phyloP scores from a whole-genome alignment of 2,888 invertebrate genomes.

The Resseliella maxima region DNA sequence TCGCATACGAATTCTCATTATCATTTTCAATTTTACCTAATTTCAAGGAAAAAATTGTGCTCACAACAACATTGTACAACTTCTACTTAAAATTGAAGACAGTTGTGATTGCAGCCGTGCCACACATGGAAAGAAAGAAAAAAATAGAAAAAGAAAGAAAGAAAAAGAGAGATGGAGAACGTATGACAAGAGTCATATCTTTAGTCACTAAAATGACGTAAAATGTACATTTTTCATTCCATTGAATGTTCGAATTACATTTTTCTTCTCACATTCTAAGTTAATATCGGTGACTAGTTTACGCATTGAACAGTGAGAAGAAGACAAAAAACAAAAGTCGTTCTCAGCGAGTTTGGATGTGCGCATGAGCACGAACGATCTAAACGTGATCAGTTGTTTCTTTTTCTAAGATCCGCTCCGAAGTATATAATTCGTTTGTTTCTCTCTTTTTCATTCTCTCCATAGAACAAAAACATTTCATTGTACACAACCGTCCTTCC shows the following conservation, averaged over 20 bases:
- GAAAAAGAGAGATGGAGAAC: too few species aligned
- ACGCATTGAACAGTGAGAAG: background rate
- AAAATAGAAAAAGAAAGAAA: background rate
- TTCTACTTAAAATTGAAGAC: too few species aligned
- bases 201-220: background rate
- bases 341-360: constrained; percentile 1
- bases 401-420: background rate
- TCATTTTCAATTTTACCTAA: constrained; percentile 13
- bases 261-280: background rate
- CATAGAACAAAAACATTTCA: background rate
- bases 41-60: background rate
- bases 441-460: background rate
- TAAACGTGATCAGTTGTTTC: constrained; percentile 1
- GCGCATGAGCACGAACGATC: constrained; percentile 17
- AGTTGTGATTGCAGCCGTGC: too few species aligned
- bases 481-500: constrained; percentile 4
- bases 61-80: background rate
- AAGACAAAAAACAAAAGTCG: background rate
- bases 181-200: background rate
- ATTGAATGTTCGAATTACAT: background rate
- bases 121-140: background rate
- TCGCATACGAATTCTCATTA: background rate
- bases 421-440: background rate
- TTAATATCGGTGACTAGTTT: background rate
- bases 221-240: constrained; percentile 22